Percentiles rank a stretch among this genome's conserved stretches.
Evolutionary conservation across 2,797 vertebrate genomes (phyloP).

Genomic region (Calcarius lapponicus): DNA sequence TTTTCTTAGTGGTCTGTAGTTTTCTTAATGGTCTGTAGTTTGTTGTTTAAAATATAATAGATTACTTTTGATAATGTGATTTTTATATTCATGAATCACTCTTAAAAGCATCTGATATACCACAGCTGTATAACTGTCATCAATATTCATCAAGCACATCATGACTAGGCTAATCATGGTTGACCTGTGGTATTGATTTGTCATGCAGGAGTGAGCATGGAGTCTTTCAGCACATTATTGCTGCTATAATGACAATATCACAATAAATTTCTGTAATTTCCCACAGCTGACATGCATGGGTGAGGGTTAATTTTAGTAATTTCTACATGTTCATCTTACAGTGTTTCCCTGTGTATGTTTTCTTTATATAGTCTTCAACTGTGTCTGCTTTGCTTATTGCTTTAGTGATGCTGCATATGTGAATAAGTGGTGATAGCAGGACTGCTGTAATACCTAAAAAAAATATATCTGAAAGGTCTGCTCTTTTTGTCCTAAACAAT

Average conservation of each 20-base stretch:
- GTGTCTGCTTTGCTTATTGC: background rate
- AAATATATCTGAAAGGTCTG: background rate
- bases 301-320: background rate
- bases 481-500: background rate
- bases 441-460: background rate
- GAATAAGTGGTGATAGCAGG: background rate
- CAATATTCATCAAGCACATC: background rate
- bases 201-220: background rate
- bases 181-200: constrained; percentile 16
- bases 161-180: background rate
- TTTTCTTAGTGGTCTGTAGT: background rate
- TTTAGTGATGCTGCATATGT: background rate
- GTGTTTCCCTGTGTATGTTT: background rate
- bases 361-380: background rate
- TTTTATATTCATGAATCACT: background rate
- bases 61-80: background rate
- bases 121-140: background rate
- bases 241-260: background rate
- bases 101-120: background rate
- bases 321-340: background rate
- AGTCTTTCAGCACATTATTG: background rate
- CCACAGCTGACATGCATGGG: background rate
- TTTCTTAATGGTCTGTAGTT: background rate
- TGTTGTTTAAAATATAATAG: background rate
- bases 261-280: background rate